Evolutionary conservation across 2,888 invertebrate genomes (phyloP), one percentile per base, ranked within the genome.

Genomic region (Yponomeuta cagnagella): DNA sequence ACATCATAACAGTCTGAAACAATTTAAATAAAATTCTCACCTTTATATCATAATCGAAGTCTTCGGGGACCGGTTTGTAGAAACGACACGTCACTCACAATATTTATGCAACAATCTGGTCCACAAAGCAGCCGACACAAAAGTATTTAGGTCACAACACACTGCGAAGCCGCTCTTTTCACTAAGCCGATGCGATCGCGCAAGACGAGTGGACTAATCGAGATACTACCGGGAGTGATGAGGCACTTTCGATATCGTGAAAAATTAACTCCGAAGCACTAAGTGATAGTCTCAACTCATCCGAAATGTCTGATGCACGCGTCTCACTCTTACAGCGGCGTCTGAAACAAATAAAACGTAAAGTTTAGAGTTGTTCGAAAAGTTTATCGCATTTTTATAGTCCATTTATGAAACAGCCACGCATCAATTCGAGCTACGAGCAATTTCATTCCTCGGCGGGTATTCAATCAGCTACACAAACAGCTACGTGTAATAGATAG

Each of bases 31-130:
- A 64, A 23, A 64, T 23, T 2, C 88, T 82, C 80, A 90, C 90
- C 90, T 90, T 87, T 85, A 90, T 81, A 83, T 80, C 89, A 88
- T 89, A 77, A 77, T 84, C 77, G 83, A 77, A 74, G 79, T 80
- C 80, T 12, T 77, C 76, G 77, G 73, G 73, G 81, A 79, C 82
- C 76, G 75, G 79, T 74, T 74, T 73, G 77, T 77, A 76, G 75
- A 78, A 79, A 80, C 78, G 71, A 78, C 76, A 80, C 77, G 73
- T 77, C 75, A 79, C 79, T 48, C 68, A 78, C 72, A 78, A 77
- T 72, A 78, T 43, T 77, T 74, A 68, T 52, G 52, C 69, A 71
- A 73, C 74, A 73, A 72, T 63, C 69, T 63, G 75, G 76, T 78
- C 76, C 74, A 73, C 79, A 58, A 48, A 68, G 43, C 43, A 68